phyloP scores from a whole-genome alignment of 30 jellyfish, hydroid and myxozoan species.

The Chironex yamaguchii region DNA sequence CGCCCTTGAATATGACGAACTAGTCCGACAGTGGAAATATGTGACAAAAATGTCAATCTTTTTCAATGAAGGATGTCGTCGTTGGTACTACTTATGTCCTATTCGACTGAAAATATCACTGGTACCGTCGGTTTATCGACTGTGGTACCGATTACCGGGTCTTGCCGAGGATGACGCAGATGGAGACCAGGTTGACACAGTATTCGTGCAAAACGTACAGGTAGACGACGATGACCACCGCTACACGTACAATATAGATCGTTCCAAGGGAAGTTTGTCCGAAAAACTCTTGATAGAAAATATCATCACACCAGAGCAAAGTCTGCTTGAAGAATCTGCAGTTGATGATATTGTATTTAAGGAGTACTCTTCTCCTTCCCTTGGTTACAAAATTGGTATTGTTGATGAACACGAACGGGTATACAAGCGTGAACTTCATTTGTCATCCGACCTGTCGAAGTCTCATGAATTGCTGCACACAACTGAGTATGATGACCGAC shows the following conservation, averaged over 20 bases:
- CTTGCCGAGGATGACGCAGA: background rate
- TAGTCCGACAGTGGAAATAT: background rate
- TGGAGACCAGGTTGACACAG: background rate
- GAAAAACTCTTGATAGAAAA: too few relatives aligned
- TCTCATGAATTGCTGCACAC: background rate
- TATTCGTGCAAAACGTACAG: background rate
- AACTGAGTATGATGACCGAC: background rate
- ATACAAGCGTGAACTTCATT: background rate
- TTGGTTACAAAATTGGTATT: background rate
- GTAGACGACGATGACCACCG: background rate
- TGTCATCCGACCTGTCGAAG: background rate
- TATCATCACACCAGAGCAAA: background rate
- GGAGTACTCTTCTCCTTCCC: background rate
- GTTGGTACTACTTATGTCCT: background rate
- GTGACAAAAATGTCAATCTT: background rate
- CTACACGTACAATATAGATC: too few relatives aligned
- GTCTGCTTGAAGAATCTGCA: background rate
- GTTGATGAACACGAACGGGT: background rate
- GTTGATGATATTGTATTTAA: background rate
- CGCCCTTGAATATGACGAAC: background rate
- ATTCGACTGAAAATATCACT: background rate
- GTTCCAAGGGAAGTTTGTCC: too few relatives aligned
- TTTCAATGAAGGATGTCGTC: background rate
- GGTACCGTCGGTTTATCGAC: background rate
- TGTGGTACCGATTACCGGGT: background rate